Evolutionary conservation across 2,113 vertebrate genomes (phyloP), one percentile per base, ranked within the genome.

Genomic region (Nyctereutes procyonoides): DNA sequence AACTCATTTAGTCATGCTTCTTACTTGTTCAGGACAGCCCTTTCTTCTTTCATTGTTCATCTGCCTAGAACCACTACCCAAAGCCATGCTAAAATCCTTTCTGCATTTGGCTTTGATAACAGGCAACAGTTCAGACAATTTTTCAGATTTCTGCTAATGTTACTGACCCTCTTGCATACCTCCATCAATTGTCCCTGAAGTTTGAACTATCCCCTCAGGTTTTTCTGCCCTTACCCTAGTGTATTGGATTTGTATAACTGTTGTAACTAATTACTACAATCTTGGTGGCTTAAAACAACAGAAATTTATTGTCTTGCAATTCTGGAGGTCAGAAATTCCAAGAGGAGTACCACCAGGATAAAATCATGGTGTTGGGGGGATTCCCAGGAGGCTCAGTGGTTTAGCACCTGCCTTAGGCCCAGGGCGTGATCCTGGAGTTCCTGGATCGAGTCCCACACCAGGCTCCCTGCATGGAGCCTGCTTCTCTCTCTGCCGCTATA

Each of bases 201-300:
- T 30, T 56, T 67, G 7, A 85, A 69, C 14, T 35, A 12, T 15
- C 3, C 55, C 2, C 14, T 86, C 6, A 20, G 83, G 28, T 12
- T 17, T 35, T 35, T 10, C 2, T 3, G 0, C 1, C 6, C 9
- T 65, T 63, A 8, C 12, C 1, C 11, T 30, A 5, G 8, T 53
- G 0, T 58, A 1, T 58, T 58, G 43, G 11, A 60, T 76, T 85
- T 13, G 14, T n/a, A 1, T 19, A 11, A 7, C 10, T 84, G 15
- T 4, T 67, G 1, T 24, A 56, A 43, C 8, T 87, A 43, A 84
- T 88, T 15, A 65, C 17, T 58, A 53, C 7, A 63, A 28, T 2
- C 17, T 74, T 60, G 22, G 9, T 53, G 30, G 4, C 8, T 62
- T 71, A 62, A 81, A 35, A 93, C 1, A 67, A 60, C 24, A 26